phyloP scores from a whole-genome alignment of 2,113 vertebrate species.

The Diglossa brunneiventris region DNA sequence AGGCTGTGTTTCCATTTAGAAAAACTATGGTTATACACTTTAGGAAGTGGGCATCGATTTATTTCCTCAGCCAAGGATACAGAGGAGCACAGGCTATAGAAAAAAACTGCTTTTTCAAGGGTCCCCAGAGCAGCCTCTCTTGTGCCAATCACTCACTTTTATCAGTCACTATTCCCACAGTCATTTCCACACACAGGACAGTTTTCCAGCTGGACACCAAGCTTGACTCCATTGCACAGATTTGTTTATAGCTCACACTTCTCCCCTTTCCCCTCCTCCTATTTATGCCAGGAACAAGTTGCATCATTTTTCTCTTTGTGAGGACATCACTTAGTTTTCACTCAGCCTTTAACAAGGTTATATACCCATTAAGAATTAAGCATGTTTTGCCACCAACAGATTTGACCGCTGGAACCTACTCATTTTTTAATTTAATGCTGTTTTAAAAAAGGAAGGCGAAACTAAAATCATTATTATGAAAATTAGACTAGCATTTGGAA shows the following conservation, averaged over 20 bases:
- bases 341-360: constrained; percentile 27
- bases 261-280: not conserved
- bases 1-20: not conserved
- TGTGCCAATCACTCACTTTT: not conserved
- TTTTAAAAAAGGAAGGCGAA: not conserved
- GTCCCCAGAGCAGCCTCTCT: not conserved
- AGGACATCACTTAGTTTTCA: not conserved
- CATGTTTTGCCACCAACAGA: constrained; percentile 15
- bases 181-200: not conserved
- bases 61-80: not conserved
- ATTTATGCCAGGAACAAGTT: not conserved
- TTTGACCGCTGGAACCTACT: not conserved
- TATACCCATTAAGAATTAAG: not conserved
- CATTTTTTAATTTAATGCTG: constrained; percentile 17
- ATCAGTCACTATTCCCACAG: not conserved
- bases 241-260: not conserved
- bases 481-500: constrained; percentile 27
- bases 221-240: not conserved
- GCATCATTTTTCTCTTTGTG: not conserved
- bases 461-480: constrained; percentile 27
- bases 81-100: not conserved
- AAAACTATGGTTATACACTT: not conserved
- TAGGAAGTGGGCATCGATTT: not conserved
- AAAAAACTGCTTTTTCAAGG: not conserved
- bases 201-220: not conserved